phyloP scores from a whole-genome alignment of 2,888 invertebrate species.

The Yponomeuta plumbellus region DNA sequence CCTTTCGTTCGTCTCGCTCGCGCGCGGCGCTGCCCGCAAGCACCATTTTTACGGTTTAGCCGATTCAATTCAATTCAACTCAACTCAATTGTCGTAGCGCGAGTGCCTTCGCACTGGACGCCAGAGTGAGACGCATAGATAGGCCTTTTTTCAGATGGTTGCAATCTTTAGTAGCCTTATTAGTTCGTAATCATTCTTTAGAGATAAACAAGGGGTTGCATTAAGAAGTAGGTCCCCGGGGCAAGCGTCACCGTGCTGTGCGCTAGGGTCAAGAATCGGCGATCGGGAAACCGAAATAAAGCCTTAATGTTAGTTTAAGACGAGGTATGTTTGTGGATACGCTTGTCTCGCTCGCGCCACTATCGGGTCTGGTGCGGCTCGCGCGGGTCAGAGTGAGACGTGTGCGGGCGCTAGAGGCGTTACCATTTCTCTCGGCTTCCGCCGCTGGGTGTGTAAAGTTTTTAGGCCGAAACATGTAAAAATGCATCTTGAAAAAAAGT shows the following conservation, averaged over 20 bases:
- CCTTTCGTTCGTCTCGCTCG: constrained; percentile 74
- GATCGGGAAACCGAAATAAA: constrained; percentile 62
- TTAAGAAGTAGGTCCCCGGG: constrained; percentile 27
- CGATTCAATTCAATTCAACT: constrained; percentile 77
- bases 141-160: constrained; percentile 45
- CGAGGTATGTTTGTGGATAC: constrained; percentile 54
- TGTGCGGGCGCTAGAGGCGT: constrained; percentile 61
- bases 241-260: constrained; percentile 17
- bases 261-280: constrained; percentile 45
- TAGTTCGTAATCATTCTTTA: neutral
- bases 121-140: constrained; percentile 70
- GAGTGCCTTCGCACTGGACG: constrained; percentile 72
- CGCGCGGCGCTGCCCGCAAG: constrained; percentile 67
- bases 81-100: constrained; percentile 75
- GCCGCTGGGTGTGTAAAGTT: constrained; percentile 74
- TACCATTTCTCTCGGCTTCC: constrained; percentile 55
- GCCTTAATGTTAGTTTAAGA: constrained; percentile 71
- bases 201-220: constrained; percentile 21
- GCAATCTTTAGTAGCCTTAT: constrained; percentile 34
- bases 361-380: constrained; percentile 55
- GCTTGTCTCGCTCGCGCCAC: constrained; percentile 66
- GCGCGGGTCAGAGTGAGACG: constrained; percentile 56
- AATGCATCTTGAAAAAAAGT: constrained; percentile 78
- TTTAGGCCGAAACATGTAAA: constrained; percentile 76
- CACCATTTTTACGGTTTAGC: constrained; percentile 73